Conservation (phyloP, 1,140 invertebrate species). For the Pseudachorutes palmiensis region DNA sequence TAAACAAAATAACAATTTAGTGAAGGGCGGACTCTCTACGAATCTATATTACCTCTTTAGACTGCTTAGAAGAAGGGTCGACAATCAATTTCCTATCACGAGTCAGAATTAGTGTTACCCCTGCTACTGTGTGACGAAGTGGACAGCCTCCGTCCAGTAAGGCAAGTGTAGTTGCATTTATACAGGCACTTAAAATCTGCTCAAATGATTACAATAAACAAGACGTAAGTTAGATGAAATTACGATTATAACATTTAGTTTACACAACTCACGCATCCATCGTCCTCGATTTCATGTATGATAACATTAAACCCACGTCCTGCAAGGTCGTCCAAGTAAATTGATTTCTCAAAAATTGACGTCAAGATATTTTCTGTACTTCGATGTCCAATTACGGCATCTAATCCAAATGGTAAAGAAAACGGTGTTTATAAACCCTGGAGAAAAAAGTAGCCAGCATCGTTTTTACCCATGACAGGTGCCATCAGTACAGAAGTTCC, state of each 20-base stretch:
- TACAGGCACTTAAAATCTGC: constrained; percentile 24
- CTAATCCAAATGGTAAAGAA: constrained; percentile 21
- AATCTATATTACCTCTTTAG: constrained; percentile 20
- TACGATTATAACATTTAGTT: constrained; percentile 10
- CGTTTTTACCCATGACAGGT: constrained; percentile 14
- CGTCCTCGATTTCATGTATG: constrained; percentile 34
- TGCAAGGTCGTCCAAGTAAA: constrained; percentile 29
- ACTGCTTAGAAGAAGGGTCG: constrained; percentile 24
- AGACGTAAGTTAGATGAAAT: background rate
- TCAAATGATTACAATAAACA: constrained; percentile 11
- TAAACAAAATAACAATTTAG: background rate
- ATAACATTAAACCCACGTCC: constrained; percentile 34
- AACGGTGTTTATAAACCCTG: too few species aligned
- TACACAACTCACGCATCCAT: constrained; percentile 31
- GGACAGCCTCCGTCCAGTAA: constrained; percentile 28
- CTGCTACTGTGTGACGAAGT: constrained; percentile 21
- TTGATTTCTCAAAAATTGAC: constrained; percentile 26
- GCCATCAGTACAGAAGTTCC: constrained; percentile 15
- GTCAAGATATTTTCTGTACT: constrained; percentile 25
- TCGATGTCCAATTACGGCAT: constrained; percentile 25
- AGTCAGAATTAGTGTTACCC: constrained; percentile 21
- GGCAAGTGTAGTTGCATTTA: constrained; percentile 28
- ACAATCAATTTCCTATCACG: constrained; percentile 22
- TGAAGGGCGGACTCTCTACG: background rate
- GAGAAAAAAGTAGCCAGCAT: background rate